Conservation (phyloP, 2,113 vertebrate species). For the Variabilichromis moorii region DNA sequence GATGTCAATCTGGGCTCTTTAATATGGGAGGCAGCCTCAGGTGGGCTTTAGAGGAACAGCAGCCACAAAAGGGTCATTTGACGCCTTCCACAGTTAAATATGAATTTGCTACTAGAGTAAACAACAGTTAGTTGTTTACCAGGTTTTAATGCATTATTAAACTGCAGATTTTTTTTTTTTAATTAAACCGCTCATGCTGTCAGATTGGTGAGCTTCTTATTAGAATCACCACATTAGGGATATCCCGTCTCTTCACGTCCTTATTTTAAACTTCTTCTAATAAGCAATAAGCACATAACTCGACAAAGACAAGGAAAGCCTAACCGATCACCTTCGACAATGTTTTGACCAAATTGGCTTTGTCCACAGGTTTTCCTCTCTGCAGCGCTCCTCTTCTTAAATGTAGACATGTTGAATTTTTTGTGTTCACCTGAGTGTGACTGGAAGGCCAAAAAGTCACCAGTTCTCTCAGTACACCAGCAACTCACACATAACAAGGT, state of each 20-base stretch:
- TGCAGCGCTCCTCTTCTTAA: not conserved
- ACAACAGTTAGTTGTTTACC: not conserved
- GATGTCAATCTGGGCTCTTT: not conserved
- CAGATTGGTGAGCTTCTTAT: not conserved
- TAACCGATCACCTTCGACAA: not conserved
- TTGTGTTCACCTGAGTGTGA: not conserved
- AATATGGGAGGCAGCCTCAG: not conserved
- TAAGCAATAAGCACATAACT: not conserved
- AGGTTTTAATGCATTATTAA: not conserved
- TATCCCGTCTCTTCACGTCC: not conserved
- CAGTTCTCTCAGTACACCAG: not conserved
- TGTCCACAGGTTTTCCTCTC: not conserved
- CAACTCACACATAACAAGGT: not conserved
- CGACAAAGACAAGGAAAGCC: not conserved
- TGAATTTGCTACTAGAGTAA: not conserved
- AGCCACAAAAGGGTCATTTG: not conserved
- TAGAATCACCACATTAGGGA: not conserved
- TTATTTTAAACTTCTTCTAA: not conserved
- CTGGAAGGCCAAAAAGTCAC: not conserved
- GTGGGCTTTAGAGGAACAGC: not conserved
- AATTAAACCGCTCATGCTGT: not conserved
- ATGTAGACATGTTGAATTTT: not conserved
- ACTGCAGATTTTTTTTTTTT: not conserved
- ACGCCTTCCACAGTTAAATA: not conserved
- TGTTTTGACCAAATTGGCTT: not conserved